A percentile compares a stretch with the other conserved stretches of the same genome.
These are phyloP conservation scores for Labrus mixtus DNA, from an alignment of 2,113 vertebrate genomes.

Conservation along the genomic window DNA sequence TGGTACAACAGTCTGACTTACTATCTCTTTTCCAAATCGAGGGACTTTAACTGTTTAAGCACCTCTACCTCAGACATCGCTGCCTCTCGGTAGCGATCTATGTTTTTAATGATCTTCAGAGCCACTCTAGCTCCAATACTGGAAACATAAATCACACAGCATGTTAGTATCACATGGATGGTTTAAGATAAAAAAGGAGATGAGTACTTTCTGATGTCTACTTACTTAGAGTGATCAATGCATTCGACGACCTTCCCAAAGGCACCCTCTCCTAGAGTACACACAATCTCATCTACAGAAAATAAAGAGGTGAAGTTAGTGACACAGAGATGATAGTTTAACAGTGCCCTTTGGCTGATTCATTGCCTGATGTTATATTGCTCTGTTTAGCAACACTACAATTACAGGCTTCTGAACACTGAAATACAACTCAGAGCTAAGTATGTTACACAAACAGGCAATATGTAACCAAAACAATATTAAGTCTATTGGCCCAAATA, in stretches of 20 bases:
- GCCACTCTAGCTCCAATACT: conserved; percentile 89
- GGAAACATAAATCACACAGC: conserved; percentile 44
- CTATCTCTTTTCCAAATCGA: conserved; percentile 87
- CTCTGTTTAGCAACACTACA: conserved; percentile 52
- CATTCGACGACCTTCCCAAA: conserved; percentile 99
- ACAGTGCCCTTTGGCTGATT: conserved; percentile 62
- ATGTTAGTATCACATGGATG: background rate
- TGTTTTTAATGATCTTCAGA: conserved; percentile 99
- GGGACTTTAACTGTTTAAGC: conserved; percentile 91
- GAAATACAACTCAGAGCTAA: conserved; percentile 52
- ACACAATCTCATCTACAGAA: conserved; percentile 97
- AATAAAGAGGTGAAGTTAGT: conserved; percentile 81
- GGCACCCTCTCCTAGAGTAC: conserved; percentile 96
- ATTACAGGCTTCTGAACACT: conserved; percentile 57
- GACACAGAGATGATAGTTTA: conserved; percentile 33
- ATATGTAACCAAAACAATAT: conserved; percentile 50
- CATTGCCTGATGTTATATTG: conserved; percentile 62
- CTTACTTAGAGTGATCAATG: conserved; percentile 91
- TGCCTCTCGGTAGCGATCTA: conserved; percentile 95
- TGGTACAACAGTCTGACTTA: conserved; percentile 57
- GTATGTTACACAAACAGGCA: conserved; percentile 61
- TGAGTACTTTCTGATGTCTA: background rate
- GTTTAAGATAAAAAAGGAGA: background rate
- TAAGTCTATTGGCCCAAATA: conserved; percentile 63
- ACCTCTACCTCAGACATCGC: conserved; percentile 96